Evolutionary conservation across 2,113 vertebrate genomes (phyloP).

Genomic region (Oriolus oriolus): DNA sequence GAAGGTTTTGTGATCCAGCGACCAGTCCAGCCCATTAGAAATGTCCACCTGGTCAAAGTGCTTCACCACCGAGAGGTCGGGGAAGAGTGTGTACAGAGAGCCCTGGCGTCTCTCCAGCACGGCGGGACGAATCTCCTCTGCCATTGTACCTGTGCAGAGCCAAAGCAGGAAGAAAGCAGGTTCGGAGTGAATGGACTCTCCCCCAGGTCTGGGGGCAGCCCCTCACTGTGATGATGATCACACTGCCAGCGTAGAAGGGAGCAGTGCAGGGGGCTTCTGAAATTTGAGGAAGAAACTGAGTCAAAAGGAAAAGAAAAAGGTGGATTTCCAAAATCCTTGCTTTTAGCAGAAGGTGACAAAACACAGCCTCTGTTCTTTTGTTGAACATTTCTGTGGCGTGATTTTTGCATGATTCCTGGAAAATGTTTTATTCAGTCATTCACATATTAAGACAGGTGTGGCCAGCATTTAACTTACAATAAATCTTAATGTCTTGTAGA

Average conservation of each 20-base stretch:
- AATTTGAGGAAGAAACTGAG: neutral
- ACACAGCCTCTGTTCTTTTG: neutral
- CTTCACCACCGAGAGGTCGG: slow-evolving; percentile 75
- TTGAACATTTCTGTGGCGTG: neutral
- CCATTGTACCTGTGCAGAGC: slow-evolving; percentile 80
- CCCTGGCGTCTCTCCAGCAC: slow-evolving; percentile 80
- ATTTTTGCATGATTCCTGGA: neutral
- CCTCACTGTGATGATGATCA: rapidly evolving
- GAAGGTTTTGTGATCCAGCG: slow-evolving; percentile 83
- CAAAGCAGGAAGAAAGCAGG: neutral
- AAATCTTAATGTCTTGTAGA: neutral
- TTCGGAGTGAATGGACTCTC: neutral
- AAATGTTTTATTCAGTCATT: neutral
- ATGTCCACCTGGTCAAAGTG: slow-evolving; percentile 88
- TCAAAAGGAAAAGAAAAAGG: neutral
- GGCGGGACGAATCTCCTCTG: slow-evolving; percentile 73
- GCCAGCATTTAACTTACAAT: neutral
- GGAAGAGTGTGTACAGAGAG: slow-evolving; percentile 75
- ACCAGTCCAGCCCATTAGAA: slow-evolving; percentile 95
- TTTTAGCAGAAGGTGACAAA: neutral
- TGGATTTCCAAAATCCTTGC: neutral
- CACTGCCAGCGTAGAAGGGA: rapidly evolving
- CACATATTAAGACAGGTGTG: neutral
- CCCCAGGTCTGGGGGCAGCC: neutral
- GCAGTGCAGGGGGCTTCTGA: neutral